These are phyloP conservation scores for Cyanocitta stelleri DNA, from an alignment of 2,113 vertebrate species.

Conservation along the genomic window DNA sequence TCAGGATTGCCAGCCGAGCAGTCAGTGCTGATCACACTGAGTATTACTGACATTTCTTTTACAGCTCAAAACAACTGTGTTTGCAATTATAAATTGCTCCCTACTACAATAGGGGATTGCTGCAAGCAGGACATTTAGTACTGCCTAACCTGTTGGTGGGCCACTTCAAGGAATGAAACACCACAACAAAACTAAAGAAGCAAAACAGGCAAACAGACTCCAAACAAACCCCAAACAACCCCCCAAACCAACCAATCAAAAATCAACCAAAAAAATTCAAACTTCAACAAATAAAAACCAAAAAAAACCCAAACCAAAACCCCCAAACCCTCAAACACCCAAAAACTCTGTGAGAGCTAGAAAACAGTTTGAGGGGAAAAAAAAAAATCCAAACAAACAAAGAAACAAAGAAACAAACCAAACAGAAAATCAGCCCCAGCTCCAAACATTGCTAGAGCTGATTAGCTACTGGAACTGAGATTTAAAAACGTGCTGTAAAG, in stretches of 20 bases:
- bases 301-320: not conserved
- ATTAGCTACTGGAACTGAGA: not conserved
- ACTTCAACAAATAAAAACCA: not conserved
- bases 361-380: not conserved
- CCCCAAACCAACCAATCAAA: not conserved
- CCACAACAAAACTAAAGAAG: not conserved
- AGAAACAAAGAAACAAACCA: not conserved
- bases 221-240: not conserved
- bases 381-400: no score
- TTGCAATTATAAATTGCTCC: not conserved
- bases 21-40: not conserved
- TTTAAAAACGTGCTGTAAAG: not conserved
- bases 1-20: not conserved
- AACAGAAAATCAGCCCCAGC: not conserved
- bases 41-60: not conserved
- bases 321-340: rapidly evolving
- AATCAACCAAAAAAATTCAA: not conserved
- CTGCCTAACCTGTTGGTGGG: not conserved
- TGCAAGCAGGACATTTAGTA: not conserved
- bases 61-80: not conserved
- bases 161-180: not conserved
- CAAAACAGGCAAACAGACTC: not conserved
- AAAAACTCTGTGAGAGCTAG: not conserved
- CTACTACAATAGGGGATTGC: not conserved
- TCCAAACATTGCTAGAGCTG: not conserved